A percentile compares a stretch with the other conserved stretches of the same genome.
Evolutionary conservation across 53 echinoderm and acorn worm species (phyloP).

Genomic region (Henricia sp.): DNA sequence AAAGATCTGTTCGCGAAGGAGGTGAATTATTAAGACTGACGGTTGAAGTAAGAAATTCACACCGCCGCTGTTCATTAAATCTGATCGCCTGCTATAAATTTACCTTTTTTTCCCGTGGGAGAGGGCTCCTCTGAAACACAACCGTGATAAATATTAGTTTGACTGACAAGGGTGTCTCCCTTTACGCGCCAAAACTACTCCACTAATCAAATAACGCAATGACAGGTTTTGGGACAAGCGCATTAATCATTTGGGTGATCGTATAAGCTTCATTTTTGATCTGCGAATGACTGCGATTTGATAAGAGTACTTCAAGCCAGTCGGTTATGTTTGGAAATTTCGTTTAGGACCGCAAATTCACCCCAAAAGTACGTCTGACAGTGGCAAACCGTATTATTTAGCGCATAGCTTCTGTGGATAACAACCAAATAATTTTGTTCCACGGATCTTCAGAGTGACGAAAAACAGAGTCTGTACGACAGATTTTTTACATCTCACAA

Average conservation of each 20-base stretch:
- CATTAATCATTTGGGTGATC: not conserved
- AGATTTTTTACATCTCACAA: no score
- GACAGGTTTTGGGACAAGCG: not conserved
- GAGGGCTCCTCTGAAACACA: not conserved
- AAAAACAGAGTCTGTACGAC: no score
- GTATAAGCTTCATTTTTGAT: not conserved
- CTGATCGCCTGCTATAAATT: conserved; percentile 36
- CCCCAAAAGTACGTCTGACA: no score
- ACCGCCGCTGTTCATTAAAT: conserved; percentile 41
- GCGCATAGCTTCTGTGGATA: not conserved
- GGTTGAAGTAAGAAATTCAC: not conserved
- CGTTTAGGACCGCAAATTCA: not conserved
- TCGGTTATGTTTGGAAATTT: not conserved
- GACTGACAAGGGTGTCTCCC: not conserved
- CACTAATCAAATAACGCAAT: not conserved
- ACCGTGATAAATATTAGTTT: conserved; percentile 9
- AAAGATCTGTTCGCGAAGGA: conserved; percentile 5
- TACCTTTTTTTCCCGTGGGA: not conserved
- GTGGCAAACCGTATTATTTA: not conserved
- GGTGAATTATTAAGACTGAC: conserved; percentile 15
- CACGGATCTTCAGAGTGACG: no score
- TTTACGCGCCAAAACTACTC: not conserved
- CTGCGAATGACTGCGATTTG: not conserved
- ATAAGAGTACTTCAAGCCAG: no score
- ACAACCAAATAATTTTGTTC: no score